A percentile compares a stretch with the other conserved stretches of the same genome.
phyloP scores from a whole-genome alignment of 2,113 vertebrate genomes.

The Arothron firmamentum region DNA sequence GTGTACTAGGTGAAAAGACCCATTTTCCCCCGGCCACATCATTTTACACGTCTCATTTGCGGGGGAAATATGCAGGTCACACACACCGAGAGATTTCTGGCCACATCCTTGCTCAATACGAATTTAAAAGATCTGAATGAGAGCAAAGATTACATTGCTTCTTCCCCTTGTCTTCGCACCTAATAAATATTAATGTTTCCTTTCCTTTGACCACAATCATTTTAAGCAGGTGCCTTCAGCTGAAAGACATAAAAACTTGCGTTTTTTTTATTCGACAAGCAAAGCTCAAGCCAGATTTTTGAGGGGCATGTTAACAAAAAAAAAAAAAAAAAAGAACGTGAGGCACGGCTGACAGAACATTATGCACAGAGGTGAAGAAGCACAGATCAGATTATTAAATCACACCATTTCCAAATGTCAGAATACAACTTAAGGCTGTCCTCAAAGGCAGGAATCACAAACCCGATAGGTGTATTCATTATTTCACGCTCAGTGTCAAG shows the following conservation, averaged over 20 bases:
- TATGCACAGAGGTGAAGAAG: conserved; percentile 10
- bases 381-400: conserved; percentile 11
- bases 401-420: conserved; percentile 19
- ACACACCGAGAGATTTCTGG: conserved; percentile 59
- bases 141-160: conserved; percentile 55
- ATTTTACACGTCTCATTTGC: conserved; percentile 73
- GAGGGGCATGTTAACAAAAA: conserved; percentile 19
- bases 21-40: conserved; percentile 65
- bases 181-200: conserved; percentile 68
- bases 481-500: no score
- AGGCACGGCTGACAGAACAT: conserved; percentile 22
- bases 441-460: background rate
- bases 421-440: background rate
- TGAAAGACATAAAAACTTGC: background rate
- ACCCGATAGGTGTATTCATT: no score
- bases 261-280: conserved; percentile 43
- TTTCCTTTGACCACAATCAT: conserved; percentile 56
- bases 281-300: conserved; percentile 50
- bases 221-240: conserved; percentile 56
- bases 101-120: conserved; percentile 60
- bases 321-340: conserved; percentile 16
- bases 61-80: conserved; percentile 69
- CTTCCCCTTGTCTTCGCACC: conserved; percentile 31
- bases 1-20: conserved; percentile 66
- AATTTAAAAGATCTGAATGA: conserved; percentile 66